phyloP scores from a whole-genome alignment of 1,140 invertebrate species.

The Drosophila melanica region DNA sequence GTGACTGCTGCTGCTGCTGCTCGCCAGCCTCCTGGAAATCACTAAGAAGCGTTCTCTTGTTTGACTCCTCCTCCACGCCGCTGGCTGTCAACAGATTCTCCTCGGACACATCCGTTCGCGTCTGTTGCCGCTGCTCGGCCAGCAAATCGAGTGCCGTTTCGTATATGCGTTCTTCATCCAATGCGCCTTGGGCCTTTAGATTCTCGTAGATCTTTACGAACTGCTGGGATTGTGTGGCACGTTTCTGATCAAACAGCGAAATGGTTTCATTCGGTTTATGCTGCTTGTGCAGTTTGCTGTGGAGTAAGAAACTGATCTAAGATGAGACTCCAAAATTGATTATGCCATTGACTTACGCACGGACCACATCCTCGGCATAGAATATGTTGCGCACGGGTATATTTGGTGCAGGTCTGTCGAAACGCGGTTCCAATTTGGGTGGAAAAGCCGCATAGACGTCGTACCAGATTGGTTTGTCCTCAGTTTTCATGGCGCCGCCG shows the following conservation, averaged over 20 bases:
- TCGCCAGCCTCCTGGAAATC: constrained; percentile 62
- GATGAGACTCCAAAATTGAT: no score
- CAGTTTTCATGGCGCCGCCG: constrained; percentile 89
- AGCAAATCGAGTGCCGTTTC: constrained; percentile 84
- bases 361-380: constrained; percentile 93
- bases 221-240: constrained; percentile 85
- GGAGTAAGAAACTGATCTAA: not conserved
- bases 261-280: constrained; percentile 85
- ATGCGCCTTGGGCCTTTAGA: constrained; percentile 84
- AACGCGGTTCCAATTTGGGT: constrained; percentile 91
- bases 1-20: constrained; percentile 14
- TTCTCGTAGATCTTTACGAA: constrained; percentile 86
- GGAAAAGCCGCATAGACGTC: constrained; percentile 94
- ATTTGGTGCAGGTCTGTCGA: constrained; percentile 86
- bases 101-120: constrained; percentile 32
- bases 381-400: constrained; percentile 89
- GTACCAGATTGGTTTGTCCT: constrained; percentile 95
- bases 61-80: constrained; percentile 7
- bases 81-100: constrained; percentile 6
- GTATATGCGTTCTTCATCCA: constrained; percentile 85
- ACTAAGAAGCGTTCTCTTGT: constrained; percentile 47
- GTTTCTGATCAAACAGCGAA: constrained; percentile 84
- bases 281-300: constrained; percentile 87
- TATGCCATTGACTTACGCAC: constrained; percentile 88
- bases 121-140: constrained; percentile 67